phyloP scores from a whole-genome alignment of 1,140 invertebrate species.

The Ditylenchus dipsaci region DNA sequence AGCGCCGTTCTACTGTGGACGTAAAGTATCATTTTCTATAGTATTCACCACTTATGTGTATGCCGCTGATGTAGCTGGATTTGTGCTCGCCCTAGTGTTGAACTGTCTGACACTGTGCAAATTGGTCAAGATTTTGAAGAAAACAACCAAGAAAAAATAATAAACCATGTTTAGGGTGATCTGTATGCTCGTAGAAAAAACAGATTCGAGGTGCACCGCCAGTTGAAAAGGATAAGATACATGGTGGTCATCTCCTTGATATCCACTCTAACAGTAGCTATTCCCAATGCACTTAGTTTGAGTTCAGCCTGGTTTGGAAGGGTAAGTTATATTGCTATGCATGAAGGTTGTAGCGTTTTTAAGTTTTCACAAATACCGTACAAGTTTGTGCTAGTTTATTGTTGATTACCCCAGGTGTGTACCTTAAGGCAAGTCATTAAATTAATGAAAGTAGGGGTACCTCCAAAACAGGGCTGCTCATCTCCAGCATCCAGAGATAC shows the following conservation, averaged over 20 bases:
- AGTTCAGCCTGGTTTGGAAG: conserved; percentile 31
- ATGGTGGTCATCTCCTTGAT: conserved; percentile 36
- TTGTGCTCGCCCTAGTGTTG: conserved; percentile 28
- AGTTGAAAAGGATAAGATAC: conserved; percentile 29
- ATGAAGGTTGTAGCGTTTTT: background rate
- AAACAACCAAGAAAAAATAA: conserved; percentile 7
- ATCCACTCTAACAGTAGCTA: conserved; percentile 33
- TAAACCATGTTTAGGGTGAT: background rate
- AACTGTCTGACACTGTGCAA: conserved; percentile 10
- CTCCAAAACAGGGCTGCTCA: no score
- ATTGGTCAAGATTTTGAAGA: background rate
- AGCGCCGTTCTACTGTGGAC: conserved; percentile 30
- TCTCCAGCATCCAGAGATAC: no score
- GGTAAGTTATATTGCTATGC: conserved; percentile 20
- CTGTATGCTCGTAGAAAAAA: conserved; percentile 33
- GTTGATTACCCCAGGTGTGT: no score
- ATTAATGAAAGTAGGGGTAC: no score
- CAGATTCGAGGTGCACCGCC: conserved; percentile 28
- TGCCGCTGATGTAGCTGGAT: conserved; percentile 24
- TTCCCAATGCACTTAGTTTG: conserved; percentile 35
- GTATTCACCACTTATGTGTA: conserved; percentile 37
- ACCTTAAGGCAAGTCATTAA: no score
- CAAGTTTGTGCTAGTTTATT: background rate
- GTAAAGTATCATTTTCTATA: conserved; percentile 31
- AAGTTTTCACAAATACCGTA: background rate